Evolutionary conservation across 2,888 invertebrate genomes (phyloP).

Genomic region (Mamestra brassicae): DNA sequence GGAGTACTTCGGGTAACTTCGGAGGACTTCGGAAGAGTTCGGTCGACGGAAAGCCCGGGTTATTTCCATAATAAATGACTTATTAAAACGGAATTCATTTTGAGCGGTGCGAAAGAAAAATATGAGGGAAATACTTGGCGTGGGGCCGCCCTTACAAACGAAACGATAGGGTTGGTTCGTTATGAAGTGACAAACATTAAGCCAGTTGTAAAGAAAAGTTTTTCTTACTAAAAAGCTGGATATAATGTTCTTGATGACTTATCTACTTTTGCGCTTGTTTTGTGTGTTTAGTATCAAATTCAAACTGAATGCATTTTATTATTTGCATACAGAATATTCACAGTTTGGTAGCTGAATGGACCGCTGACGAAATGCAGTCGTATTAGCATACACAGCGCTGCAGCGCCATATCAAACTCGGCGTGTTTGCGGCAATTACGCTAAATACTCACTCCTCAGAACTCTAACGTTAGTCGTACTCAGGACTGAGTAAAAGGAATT

Average conservation of each 20-base stretch:
- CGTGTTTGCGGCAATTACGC: slow-evolving; percentile 35
- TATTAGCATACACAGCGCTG: slow-evolving; percentile 51
- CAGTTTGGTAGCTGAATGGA: slow-evolving; percentile 12
- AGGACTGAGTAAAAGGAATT: not conserved
- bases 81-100: slow-evolving; percentile 62
- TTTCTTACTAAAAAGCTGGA: not conserved
- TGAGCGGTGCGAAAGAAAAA: slow-evolving; percentile 60
- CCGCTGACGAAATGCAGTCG: slow-evolving; percentile 51
- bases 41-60: slow-evolving; percentile 38
- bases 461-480: not conserved
- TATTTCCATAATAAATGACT: slow-evolving; percentile 64
- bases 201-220: not conserved
- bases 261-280: not conserved
- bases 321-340: not conserved
- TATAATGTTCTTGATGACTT: not conserved
- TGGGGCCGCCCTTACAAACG: slow-evolving; percentile 13
- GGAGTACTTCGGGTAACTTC: slow-evolving; percentile 32
- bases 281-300: not conserved
- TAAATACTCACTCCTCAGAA: slow-evolving; percentile 21
- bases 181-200: slow-evolving; percentile 11
- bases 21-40: slow-evolving; percentile 36
- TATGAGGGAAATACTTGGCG: slow-evolving; percentile 48
- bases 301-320: not conserved
- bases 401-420: slow-evolving; percentile 42
- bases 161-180: slow-evolving; percentile 36